phyloP scores from a whole-genome alignment of 2,888 invertebrate genomes.

The Tenthredo mesomela region DNA sequence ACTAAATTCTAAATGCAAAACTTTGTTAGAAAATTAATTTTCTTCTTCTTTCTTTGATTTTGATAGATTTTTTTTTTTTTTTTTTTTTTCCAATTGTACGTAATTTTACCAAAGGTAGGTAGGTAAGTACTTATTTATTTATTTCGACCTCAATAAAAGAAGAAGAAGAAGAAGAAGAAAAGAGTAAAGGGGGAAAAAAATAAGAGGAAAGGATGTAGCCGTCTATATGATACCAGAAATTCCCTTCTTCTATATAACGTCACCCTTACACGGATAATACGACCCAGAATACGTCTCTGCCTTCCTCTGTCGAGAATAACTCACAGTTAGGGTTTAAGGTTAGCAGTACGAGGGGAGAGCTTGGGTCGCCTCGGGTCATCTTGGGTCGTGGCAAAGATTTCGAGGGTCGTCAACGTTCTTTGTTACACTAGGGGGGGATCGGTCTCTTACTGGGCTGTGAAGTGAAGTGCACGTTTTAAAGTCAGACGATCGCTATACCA shows the following conservation, averaged over 20 bases:
- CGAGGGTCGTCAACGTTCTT: conserved; percentile 69
- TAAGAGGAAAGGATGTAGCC: no score
- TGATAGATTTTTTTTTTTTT: no score
- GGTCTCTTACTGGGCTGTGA: conserved; percentile 11
- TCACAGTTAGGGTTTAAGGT: conserved; percentile 53
- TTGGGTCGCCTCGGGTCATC: conserved; percentile 55
- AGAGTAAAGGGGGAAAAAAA: background rate
- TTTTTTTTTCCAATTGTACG: no score
- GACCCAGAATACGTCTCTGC: conserved; percentile 60
- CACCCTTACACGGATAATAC: conserved; percentile 58
- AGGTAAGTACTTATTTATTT: background rate
- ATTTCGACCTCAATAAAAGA: background rate
- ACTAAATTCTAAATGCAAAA: background rate
- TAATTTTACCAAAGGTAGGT: background rate
- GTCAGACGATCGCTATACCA: background rate
- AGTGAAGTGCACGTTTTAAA: background rate
- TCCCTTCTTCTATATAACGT: conserved; percentile 55
- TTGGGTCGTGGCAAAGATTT: conserved; percentile 60
- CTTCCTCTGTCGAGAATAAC: conserved; percentile 58
- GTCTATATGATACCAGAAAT: conserved; percentile 4
- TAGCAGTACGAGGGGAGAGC: conserved; percentile 45
- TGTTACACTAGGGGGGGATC: conserved; percentile 59
- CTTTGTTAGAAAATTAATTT: background rate
- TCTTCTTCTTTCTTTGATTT: background rate
- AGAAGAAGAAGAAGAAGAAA: background rate